A percentile compares a stretch with the other conserved stretches of the same genome.
Evolutionary conservation across 2,888 invertebrate species (phyloP).

Genomic region (Heliconius ethilla): DNA sequence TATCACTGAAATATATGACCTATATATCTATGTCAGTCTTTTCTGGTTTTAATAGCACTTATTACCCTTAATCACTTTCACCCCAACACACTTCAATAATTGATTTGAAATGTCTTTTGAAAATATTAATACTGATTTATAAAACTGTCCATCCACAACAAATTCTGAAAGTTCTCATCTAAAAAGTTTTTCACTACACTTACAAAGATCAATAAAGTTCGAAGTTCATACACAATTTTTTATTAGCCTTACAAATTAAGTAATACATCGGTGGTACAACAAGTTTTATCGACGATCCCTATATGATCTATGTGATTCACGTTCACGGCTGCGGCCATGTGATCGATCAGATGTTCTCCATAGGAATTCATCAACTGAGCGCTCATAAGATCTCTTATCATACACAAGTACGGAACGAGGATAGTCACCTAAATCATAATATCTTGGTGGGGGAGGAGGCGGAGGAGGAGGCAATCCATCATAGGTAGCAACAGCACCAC

Average conservation of each 20-base stretch:
- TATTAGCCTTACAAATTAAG: conserved; percentile 68
- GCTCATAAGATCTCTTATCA: conserved; percentile 92
- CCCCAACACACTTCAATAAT: conserved; percentile 39
- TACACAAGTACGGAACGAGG: conserved; percentile 83
- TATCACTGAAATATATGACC: conserved; percentile 17
- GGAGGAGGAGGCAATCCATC: conserved; percentile 87
- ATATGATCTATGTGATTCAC: conserved; percentile 82
- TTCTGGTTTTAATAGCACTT: conserved; percentile 37
- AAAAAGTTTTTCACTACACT: conserved; percentile 73
- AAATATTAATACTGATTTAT: conserved; percentile 30
- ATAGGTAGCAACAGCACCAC: conserved; percentile 77
- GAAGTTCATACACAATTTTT: conserved; percentile 78
- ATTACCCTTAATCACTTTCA: conserved; percentile 41
- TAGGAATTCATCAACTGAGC: conserved; percentile 93
- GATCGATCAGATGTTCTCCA: conserved; percentile 89
- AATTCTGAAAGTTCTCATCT: conserved; percentile 46
- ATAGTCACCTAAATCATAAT: conserved; percentile 89
- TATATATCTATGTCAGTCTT: conserved; percentile 32
- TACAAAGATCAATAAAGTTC: conserved; percentile 73
- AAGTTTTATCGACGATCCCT: conserved; percentile 81
- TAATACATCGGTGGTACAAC: conserved; percentile 69
- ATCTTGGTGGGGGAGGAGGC: conserved; percentile 84
- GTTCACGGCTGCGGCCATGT: conserved; percentile 81
- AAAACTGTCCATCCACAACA: conserved; percentile 48
- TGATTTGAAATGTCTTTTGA: conserved; percentile 41